Percentiles rank a stretch among this genome's conserved stretches.
These are phyloP conservation scores for Capricornis sumatraensis DNA, from an alignment of 2,113 vertebrate species.

Conservation along the genomic window DNA sequence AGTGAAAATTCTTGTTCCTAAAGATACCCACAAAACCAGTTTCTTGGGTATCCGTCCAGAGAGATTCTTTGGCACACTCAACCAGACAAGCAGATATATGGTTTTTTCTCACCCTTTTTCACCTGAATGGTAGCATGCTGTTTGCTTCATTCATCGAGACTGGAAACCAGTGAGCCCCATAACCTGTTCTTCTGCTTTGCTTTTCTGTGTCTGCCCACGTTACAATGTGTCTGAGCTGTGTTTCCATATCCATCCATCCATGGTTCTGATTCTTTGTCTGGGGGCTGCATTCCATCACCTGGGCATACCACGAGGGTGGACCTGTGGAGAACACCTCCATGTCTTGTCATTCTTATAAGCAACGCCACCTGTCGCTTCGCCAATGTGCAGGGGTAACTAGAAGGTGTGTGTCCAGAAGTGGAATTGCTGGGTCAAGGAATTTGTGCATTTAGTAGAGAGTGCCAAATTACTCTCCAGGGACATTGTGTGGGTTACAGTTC, in stretches of 20 bases:
- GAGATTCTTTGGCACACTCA: accelerated
- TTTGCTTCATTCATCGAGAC: accelerated
- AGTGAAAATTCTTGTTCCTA: not conserved
- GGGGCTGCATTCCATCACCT: accelerated
- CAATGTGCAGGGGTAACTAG: accelerated
- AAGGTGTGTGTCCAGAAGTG: not conserved
- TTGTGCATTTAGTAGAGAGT: accelerated
- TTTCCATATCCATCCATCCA: accelerated
- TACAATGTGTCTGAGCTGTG: accelerated
- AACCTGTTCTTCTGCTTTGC: not conserved
- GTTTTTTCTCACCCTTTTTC: accelerated
- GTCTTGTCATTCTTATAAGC: not conserved
- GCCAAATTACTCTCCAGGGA: accelerated
- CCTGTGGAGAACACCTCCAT: accelerated
- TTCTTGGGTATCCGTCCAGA: not conserved
- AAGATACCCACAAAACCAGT: not conserved
- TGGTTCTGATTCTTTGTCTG: not conserved
- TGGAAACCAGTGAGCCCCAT: not conserved
- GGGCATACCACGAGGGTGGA: not conserved
- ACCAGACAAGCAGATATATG: accelerated
- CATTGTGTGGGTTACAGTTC: too few species aligned
- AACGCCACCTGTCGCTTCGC: not conserved
- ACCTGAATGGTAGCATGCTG: accelerated
- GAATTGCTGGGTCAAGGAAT: not conserved
- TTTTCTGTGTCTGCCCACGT: not conserved